These are phyloP conservation scores for Lepidocyrtoides sp. DNA, from an alignment of 2,888 invertebrate species.

Conservation along the genomic window DNA sequence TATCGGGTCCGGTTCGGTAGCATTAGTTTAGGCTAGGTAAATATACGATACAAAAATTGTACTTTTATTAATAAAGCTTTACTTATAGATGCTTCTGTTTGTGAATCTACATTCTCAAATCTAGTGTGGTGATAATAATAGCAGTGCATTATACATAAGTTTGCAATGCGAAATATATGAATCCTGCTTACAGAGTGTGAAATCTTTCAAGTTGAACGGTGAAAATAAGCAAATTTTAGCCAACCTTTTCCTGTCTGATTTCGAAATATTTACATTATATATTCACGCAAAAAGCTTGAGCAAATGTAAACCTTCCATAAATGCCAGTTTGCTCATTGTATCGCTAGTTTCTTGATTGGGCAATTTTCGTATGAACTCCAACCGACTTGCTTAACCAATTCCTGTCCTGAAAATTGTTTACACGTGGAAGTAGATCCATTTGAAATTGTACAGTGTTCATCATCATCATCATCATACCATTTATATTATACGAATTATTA, in stretches of 20 bases:
- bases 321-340: neutral
- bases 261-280: neutral
- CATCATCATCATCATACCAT: neutral
- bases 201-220: neutral
- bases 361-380: constrained; percentile 17
- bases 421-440: constrained; percentile 26
- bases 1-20: too few species aligned
- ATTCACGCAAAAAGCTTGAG: neutral
- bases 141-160: too few species aligned
- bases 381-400: constrained; percentile 9
- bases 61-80: too few species aligned
- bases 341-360: neutral
- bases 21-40: too few species aligned
- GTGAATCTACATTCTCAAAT: too few species aligned
- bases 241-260: neutral
- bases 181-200: neutral
- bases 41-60: too few species aligned
- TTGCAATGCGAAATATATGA: too few species aligned
- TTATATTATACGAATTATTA: neutral
- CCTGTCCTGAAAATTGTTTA: constrained; percentile 29
- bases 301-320: neutral
- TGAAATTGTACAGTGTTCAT: neutral
- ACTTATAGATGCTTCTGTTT: too few species aligned
- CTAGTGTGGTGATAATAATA: too few species aligned
- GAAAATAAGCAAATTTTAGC: neutral